Evolutionary conservation across 2,113 vertebrate genomes (phyloP).

Genomic region (Gadus chalcogrammus): DNA sequence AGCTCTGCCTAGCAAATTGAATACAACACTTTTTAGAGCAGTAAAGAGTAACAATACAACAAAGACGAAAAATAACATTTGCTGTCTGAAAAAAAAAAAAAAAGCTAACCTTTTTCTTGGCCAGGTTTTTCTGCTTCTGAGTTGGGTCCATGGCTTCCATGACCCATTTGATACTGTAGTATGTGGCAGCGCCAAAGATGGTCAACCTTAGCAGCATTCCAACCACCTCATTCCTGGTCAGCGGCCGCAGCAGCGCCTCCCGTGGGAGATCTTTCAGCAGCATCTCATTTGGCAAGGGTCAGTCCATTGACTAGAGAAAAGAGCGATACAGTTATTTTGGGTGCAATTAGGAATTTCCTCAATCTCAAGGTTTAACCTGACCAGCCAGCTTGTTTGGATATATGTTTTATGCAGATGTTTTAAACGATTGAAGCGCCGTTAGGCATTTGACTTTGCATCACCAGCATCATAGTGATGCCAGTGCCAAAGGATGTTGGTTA

Average conservation of each 20-base stretch:
- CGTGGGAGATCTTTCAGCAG: conserved; percentile 70
- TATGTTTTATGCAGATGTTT: too few species aligned
- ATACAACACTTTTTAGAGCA: background rate
- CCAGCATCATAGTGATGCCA: too few species aligned
- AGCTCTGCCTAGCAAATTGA: conserved; percentile 66
- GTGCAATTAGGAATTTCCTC: too few species aligned
- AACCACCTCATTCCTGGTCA: conserved; percentile 73
- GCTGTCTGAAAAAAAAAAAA: background rate
- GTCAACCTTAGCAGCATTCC: conserved; percentile 71
- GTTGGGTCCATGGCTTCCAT: conserved; percentile 77
- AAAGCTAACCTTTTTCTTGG: conserved; percentile 71
- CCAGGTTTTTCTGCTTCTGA: conserved; percentile 71
- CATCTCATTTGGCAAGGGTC: conserved; percentile 47
- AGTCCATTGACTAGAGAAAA: conserved; percentile 50
- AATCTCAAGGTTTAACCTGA: too few species aligned
- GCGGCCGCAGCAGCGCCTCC: conserved; percentile 69
- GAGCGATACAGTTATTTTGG: background rate
- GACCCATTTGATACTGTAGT: conserved; percentile 79
- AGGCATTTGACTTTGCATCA: too few species aligned
- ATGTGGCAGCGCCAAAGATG: conserved; percentile 75
- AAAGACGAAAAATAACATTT: background rate
- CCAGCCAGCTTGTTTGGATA: too few species aligned
- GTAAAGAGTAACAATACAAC: background rate
- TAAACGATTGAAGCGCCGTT: too few species aligned
- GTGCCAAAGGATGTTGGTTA: too few species aligned